phyloP scores from a whole-genome alignment of 2,797 vertebrate species.

The Buceros bicornis region DNA sequence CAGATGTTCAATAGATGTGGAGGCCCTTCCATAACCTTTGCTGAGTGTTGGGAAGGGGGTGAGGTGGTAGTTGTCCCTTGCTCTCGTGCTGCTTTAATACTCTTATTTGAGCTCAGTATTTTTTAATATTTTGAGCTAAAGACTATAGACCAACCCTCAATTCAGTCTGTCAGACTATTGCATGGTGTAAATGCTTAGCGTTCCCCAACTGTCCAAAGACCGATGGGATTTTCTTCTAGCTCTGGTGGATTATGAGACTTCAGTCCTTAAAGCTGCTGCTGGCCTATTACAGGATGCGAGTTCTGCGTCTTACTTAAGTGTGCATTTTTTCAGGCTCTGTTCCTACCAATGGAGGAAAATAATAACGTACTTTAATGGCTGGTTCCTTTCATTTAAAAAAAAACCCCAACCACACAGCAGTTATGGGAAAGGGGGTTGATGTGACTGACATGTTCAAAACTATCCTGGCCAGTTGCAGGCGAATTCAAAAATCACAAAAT shows the following conservation, averaged over 20 bases:
- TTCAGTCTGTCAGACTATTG: background rate
- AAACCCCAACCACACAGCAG: background rate
- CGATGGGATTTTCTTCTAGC: background rate
- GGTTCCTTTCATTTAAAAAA: background rate
- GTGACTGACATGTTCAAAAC: background rate
- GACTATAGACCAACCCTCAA: background rate
- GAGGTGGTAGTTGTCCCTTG: background rate
- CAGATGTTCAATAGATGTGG: constrained; percentile 76
- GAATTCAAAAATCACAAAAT: background rate
- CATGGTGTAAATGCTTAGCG: background rate
- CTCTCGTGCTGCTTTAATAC: background rate
- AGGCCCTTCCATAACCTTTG: constrained; percentile 59
- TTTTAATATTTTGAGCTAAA: background rate
- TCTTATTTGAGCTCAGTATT: background rate
- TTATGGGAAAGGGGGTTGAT: background rate
- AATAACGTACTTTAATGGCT: background rate
- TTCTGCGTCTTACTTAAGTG: background rate
- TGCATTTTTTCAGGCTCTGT: background rate
- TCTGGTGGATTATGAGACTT: background rate
- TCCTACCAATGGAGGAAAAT: background rate
- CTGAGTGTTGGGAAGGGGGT: background rate
- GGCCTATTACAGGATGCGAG: background rate
- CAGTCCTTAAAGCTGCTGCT: background rate
- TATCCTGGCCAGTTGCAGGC: background rate
- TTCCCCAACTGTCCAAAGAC: background rate